Evolutionary conservation across 2,888 invertebrate species (phyloP).

Genomic region (Sinopyrophorus schimmeli): DNA sequence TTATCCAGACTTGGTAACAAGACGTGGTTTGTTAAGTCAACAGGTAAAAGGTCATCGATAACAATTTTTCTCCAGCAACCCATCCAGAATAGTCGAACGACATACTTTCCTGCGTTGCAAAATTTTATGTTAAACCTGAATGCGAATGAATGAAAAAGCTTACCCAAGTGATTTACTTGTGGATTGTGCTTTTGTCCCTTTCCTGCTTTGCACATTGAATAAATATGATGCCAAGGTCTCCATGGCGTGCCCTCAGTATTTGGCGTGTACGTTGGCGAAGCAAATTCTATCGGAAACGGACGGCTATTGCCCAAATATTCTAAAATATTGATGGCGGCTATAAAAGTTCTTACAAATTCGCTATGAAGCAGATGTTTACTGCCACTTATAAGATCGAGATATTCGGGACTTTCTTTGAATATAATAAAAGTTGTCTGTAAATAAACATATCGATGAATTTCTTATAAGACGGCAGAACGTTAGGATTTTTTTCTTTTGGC

Average conservation of each 20-base stretch:
- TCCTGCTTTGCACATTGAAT: conserved; percentile 54
- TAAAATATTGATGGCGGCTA: conserved; percentile 51
- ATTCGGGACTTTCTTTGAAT: conserved; percentile 37
- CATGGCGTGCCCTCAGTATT: conserved; percentile 46
- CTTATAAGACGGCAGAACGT: too few species aligned
- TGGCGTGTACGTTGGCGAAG: conserved; percentile 45
- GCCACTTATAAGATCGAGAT: conserved; percentile 49
- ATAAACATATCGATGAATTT: too few species aligned
- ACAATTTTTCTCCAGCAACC: conserved; percentile 57
- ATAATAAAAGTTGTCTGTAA: conserved; percentile 37
- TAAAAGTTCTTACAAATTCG: conserved; percentile 52
- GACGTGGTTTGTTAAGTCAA: conserved; percentile 47
- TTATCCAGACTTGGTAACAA: conserved; percentile 48
- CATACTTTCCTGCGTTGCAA: conserved; percentile 60
- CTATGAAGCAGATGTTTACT: conserved; percentile 53
- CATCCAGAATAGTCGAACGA: conserved; percentile 56
- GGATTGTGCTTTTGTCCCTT: conserved; percentile 51
- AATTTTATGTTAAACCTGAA: too few species aligned
- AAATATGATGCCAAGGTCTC: conserved; percentile 57
- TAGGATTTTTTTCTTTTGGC: too few species aligned
- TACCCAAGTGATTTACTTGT: conserved; percentile 50
- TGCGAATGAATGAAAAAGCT: too few species aligned
- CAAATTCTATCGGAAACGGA: conserved; percentile 49
- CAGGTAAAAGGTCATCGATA: conserved; percentile 57
- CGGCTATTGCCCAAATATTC: conserved; percentile 49